A percentile compares a stretch with the other conserved stretches of the same genome.
Evolutionary conservation across 2,888 invertebrate species (phyloP).

Genomic region (Myathropa florea): DNA sequence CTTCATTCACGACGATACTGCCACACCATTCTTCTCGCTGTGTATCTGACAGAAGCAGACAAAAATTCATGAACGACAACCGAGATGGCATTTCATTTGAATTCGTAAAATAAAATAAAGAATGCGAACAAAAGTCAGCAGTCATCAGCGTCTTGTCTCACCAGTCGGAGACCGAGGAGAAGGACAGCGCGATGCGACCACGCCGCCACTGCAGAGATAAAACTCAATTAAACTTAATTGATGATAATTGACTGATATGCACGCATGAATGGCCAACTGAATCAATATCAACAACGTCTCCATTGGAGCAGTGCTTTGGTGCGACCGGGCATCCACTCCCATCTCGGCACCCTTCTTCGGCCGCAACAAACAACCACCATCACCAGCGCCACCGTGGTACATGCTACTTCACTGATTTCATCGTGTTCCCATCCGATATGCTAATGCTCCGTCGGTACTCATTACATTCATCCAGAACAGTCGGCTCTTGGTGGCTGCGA

Average conservation of each 20-base stretch:
- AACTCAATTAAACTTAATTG: constrained; percentile 69
- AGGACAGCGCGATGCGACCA: constrained; percentile 7
- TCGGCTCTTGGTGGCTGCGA: neutral
- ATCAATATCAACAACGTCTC: constrained; percentile 55
- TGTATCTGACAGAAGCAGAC: constrained; percentile 6
- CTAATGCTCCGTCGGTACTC: constrained; percentile 25
- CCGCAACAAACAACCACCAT: constrained; percentile 4
- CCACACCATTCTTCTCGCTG: constrained; percentile 8
- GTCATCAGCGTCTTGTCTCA: constrained; percentile 34
- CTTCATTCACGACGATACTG: neutral
- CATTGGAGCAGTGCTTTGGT: constrained; percentile 31
- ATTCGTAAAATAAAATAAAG: neutral
- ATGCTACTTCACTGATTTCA: neutral
- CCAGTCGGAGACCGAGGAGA: neutral
- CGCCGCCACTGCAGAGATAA: constrained; percentile 19
- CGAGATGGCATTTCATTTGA: constrained; percentile 47
- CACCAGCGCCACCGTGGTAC: neutral
- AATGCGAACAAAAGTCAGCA: constrained; percentile 48
- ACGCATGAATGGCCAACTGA: constrained; percentile 61
- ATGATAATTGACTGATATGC: constrained; percentile 69
- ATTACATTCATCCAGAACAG: constrained; percentile 21
- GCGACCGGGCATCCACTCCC: constrained; percentile 36
- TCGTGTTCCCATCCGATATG: constrained; percentile 1
- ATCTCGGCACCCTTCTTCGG: constrained; percentile 19
- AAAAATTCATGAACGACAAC: constrained; percentile 13